A percentile compares a stretch with the other conserved stretches of the same genome.
Conservation (phyloP, 2,797 vertebrate genomes). For the Discoglossus pictus region DNA sequence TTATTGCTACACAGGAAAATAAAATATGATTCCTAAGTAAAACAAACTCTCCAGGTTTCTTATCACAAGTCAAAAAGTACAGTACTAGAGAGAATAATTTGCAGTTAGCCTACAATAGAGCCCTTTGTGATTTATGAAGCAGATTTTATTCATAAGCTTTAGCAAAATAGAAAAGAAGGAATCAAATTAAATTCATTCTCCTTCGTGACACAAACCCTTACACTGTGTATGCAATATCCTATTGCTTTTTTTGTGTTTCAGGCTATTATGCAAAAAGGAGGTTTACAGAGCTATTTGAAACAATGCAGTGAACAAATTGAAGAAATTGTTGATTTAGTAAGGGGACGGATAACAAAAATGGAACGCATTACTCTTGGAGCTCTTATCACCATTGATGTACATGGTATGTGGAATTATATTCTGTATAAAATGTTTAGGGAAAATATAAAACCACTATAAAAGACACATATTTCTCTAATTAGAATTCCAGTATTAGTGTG, state of each 20-base stretch:
- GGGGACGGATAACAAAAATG: constrained; percentile 57
- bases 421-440: constrained; percentile 45
- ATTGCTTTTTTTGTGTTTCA: constrained; percentile 36
- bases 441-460: constrained; percentile 40
- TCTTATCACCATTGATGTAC: constrained; percentile 53
- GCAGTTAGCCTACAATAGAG: background rate
- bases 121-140: constrained; percentile 56
- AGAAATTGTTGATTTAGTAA: constrained; percentile 53
- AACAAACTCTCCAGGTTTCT: constrained; percentile 4
- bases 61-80: background rate
- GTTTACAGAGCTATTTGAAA: constrained; percentile 26
- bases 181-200: constrained; percentile 47
- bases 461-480: too few species aligned
- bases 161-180: constrained; percentile 53
- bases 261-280: constrained; percentile 38
- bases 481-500: too few species aligned
- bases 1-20: too few species aligned
- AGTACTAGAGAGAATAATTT: background rate
- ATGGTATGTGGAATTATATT: constrained; percentile 55
- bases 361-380: constrained; percentile 56
- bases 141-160: constrained; percentile 50
- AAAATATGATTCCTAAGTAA: too few species aligned
- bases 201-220: constrained; percentile 36
- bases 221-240: constrained; percentile 13
- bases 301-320: constrained; percentile 54